phyloP scores from a whole-genome alignment of 2,797 vertebrate species.

The Scolopax bukidnonensis region DNA sequence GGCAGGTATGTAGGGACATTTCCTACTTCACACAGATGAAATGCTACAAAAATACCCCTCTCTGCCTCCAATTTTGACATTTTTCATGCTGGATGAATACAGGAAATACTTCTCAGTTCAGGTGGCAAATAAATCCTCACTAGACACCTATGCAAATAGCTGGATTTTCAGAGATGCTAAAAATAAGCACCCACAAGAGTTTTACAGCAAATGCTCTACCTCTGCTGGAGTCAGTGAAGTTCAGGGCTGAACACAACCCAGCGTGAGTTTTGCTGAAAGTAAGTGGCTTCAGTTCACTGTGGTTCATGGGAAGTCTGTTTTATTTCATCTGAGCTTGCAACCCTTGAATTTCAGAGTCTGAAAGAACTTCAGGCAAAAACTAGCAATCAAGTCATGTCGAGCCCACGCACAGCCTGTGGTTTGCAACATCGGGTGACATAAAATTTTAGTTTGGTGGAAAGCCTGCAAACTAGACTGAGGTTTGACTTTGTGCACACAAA shows the following conservation, averaged over 20 bases:
- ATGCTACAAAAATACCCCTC: not conserved
- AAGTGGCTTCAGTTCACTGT: slow-evolving; percentile 10
- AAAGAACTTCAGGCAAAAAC: not conserved
- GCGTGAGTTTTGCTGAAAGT: not conserved
- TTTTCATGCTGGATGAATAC: not conserved
- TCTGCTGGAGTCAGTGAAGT: slow-evolving; percentile 4
- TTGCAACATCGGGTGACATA: not conserved
- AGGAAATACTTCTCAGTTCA: not conserved
- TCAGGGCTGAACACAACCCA: slow-evolving; percentile 43
- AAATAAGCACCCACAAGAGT: not conserved
- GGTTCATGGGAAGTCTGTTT: slow-evolving; percentile 58
- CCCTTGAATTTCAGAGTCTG: slow-evolving; percentile 9
- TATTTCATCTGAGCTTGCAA: slow-evolving; percentile 28
- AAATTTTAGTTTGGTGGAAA: not conserved
- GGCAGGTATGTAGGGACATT: not conserved
- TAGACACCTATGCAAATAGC: not conserved
- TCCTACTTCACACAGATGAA: not conserved
- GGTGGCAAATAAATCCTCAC: not conserved
- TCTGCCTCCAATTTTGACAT: not conserved
- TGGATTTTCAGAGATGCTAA: not conserved
- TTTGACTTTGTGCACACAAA: not conserved
- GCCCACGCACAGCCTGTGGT: not conserved
- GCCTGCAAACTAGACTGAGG: not conserved
- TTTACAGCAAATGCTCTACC: not conserved
- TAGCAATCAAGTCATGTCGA: not conserved